Conservation (phyloP, 2,797 vertebrate genomes). For the Florisuga fusca region DNA sequence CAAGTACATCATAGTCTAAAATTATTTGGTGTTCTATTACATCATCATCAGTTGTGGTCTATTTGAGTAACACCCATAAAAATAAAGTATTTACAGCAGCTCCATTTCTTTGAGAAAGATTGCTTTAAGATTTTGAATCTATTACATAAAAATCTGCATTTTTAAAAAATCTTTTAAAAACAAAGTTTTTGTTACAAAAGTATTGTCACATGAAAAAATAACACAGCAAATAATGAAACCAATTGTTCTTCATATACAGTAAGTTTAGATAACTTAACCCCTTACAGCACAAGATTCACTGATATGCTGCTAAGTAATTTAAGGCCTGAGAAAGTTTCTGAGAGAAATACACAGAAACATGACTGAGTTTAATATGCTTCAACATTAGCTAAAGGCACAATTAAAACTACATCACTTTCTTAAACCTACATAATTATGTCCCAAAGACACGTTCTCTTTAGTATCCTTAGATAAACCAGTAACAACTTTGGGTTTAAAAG, state of each 20-base stretch:
- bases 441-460: constrained; percentile 70
- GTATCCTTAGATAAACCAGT: constrained; percentile 57
- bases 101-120: background rate
- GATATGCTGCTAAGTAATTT: constrained; percentile 53
- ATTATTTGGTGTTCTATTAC: background rate
- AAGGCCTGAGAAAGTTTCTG: constrained; percentile 61
- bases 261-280: constrained; percentile 45
- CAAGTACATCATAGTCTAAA: background rate
- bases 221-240: constrained; percentile 17
- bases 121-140: background rate
- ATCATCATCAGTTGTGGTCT: background rate
- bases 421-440: constrained; percentile 77
- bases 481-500: constrained; percentile 36
- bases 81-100: background rate
- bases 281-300: background rate
- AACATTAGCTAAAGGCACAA: constrained; percentile 70
- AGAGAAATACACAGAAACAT: constrained; percentile 59
- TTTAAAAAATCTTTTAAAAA: background rate
- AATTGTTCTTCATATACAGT: constrained; percentile 50
- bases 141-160: background rate
- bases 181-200: background rate
- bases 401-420: constrained; percentile 71
- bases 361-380: constrained; percentile 63
- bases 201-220: background rate
- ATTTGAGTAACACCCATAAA: background rate